These are phyloP conservation scores for Dasypolia templi DNA, from an alignment of 2,888 invertebrate genomes.

Conservation along the genomic window DNA sequence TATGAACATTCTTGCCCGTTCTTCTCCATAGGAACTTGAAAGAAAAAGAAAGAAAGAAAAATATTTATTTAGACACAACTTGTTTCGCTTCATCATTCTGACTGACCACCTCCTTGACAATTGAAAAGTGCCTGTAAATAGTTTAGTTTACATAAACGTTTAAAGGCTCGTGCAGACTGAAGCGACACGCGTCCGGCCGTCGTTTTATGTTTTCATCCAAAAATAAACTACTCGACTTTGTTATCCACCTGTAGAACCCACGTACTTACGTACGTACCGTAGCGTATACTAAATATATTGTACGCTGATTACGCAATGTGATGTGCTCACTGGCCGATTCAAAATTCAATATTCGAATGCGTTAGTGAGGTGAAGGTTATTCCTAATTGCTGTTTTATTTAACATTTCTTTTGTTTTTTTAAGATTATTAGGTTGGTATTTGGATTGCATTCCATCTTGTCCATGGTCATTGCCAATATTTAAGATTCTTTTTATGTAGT, in stretches of 20 bases:
- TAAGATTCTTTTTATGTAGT: not conserved
- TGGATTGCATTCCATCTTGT: constrained; percentile 16
- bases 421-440: constrained; percentile 14
- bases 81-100: not conserved
- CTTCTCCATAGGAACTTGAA: not conserved
- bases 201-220: constrained; percentile 8
- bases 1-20: not conserved
- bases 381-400: constrained; percentile 57
- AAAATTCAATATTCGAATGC: constrained; percentile 59
- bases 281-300: constrained; percentile 55
- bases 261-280: not conserved
- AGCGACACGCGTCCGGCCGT: no score
- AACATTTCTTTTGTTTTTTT: constrained; percentile 29
- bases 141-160: not conserved
- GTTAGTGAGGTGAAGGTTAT: constrained; percentile 66
- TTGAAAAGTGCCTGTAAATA: not conserved
- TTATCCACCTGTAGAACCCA: constrained; percentile 12
- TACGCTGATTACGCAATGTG: constrained; percentile 57
- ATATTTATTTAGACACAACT: no score
- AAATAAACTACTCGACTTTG: constrained; percentile 7
- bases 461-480: constrained; percentile 46
- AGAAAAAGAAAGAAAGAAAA: no score
- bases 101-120: not conserved
- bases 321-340: constrained; percentile 66
- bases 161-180: no score